A percentile compares a stretch with the other conserved stretches of the same genome.
Conservation (phyloP, 2,888 invertebrate species). For the Lasioglossum leucozonium region DNA sequence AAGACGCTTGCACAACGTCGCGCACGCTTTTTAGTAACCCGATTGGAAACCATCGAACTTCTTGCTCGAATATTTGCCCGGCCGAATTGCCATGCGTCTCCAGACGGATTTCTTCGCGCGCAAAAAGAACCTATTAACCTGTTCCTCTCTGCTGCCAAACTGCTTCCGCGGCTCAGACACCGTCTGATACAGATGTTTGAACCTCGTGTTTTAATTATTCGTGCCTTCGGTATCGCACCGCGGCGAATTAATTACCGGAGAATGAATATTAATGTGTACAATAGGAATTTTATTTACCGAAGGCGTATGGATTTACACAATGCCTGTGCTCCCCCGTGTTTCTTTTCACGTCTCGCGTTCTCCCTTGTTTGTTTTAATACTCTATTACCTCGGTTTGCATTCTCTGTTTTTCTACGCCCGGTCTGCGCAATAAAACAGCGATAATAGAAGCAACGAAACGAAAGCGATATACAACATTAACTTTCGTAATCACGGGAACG, state of each 20-base stretch:
- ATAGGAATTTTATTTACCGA: background rate
- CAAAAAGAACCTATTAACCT: background rate
- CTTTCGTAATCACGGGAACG: background rate
- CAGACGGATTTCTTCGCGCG: background rate
- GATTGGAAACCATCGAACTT: background rate
- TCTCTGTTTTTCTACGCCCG: background rate
- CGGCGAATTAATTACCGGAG: background rate
- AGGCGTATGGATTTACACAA: background rate
- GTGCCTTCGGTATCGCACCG: too few relatives aligned
- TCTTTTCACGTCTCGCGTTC: background rate
- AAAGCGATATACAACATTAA: background rate
- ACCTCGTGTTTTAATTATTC: background rate
- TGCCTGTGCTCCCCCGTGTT: background rate
- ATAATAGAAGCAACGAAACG: background rate
- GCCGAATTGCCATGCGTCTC: background rate
- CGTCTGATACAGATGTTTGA: conserved; percentile 1
- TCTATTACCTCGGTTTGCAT: background rate
- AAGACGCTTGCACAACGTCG: conserved; percentile 3
- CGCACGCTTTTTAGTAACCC: conserved; percentile 23
- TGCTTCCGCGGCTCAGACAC: background rate
- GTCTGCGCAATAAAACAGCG: background rate
- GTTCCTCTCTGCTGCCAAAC: background rate
- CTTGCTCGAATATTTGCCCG: conserved; percentile 9
- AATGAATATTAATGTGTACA: background rate
- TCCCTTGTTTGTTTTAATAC: background rate